Conservation (phyloP, 2,113 vertebrate species). For the zebrafish (Danio rerio) region GRCz12tu NC_133187.1:19916501-19917000, state of each 20-base stretch:
- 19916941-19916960: background rate
- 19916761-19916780: no score
- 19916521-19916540: constrained; percentile 1
- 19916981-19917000: background rate
- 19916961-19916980: background rate
- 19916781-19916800: no score
- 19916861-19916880: background rate
- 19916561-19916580: background rate
- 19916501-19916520: constrained; percentile 38
- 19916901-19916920: no score
- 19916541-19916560: background rate
- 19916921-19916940: no score
- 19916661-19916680: background rate
- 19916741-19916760: no score
- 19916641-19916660: constrained; percentile 1
- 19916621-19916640: background rate
- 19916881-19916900: no score
- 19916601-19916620: background rate
- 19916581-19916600: background rate
- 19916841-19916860: background rate
- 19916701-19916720: background rate
- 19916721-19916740: no score
- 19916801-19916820: no score
- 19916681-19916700: background rate
- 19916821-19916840: no score